Evolutionary conservation across 2,113 vertebrate species (phyloP), one percentile per base, ranked within the genome.

Genomic region (Columbina picui): DNA sequence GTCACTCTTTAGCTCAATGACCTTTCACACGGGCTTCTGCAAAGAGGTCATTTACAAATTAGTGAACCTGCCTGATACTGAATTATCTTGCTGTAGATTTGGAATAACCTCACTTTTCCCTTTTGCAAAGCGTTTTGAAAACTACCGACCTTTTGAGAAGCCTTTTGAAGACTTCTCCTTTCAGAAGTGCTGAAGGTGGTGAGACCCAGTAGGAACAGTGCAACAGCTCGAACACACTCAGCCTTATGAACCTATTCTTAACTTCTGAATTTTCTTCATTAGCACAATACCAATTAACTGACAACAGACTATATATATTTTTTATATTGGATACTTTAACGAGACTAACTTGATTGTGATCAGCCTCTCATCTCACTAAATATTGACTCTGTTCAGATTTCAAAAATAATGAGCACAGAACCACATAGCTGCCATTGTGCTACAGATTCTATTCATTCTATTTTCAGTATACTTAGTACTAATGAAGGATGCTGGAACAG

Each of bases 71-170:
- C 17, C 14, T 49, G 27, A 70, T 63, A 39, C 74, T 41, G 20
- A 86, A 65, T 84, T 50, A 38, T 11, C 21, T 81, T 57, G 30
- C 34, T 56, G 5, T 53, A 83, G 74, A 65, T 43, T 30, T 43
- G 64, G 49, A 93, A 39, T 41, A 78, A 70, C 30, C 17, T 41
- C 22, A 43, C 10, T 61, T 80, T 45, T 65, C 11, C 38, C 8
- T 70, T 88, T 84, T 83, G 17, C 45, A 81, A 93, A 85, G 38
- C 50, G 23, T 76, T 87, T 81, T 92, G 34, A 88, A 76, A 92
- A 60, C 65, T 56, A 32, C 7, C n/a, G 59, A 36, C 23, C 50
- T 30, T 34, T 23, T 86, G 3, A 61, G 18, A 49, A 61, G 26
- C 1, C 52, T 84, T 82, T 39, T 67, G 12, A 81, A 50, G 34